These are phyloP conservation scores for Dusona sp. DNA, from an alignment of 2,888 invertebrate species.

Conservation along the genomic window DNA sequence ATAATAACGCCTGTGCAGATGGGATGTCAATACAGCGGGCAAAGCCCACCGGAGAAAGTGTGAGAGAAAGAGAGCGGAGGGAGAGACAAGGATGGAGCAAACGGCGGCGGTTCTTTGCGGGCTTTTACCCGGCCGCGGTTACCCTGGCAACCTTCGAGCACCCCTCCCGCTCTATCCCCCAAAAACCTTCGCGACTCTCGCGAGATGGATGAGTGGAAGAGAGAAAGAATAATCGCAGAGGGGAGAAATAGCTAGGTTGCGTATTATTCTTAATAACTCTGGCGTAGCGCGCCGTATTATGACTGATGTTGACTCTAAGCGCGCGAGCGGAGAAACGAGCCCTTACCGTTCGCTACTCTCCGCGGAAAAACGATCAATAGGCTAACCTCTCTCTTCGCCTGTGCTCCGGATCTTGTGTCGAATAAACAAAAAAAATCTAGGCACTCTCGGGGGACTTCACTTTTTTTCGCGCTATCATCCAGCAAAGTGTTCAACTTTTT, in stretches of 20 bases:
- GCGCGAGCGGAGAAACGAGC: slow-evolving; percentile 72
- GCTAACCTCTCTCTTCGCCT: slow-evolving; percentile 68
- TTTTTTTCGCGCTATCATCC: neutral
- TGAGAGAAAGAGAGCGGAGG: slow-evolving; percentile 16
- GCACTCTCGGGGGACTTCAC: neutral
- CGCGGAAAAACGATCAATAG: slow-evolving; percentile 76
- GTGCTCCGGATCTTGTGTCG: neutral
- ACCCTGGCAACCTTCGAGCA: slow-evolving; percentile 81
- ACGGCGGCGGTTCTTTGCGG: slow-evolving; percentile 82
- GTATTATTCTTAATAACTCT: slow-evolving; percentile 85
- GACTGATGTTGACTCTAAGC: slow-evolving; percentile 84
- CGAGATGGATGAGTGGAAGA: slow-evolving; percentile 66
- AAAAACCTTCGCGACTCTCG: slow-evolving; percentile 54
- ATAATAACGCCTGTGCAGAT: slow-evolving; percentile 79
- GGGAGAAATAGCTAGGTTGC: slow-evolving; percentile 81
- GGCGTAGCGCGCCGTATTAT: slow-evolving; percentile 83
- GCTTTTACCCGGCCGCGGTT: slow-evolving; percentile 84
- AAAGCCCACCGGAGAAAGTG: slow-evolving; percentile 40
- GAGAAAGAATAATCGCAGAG: slow-evolving; percentile 64
- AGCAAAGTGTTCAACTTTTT: neutral
- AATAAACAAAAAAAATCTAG: slow-evolving; percentile 33
- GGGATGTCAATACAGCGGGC: slow-evolving; percentile 79
- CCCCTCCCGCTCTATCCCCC: slow-evolving; percentile 71
- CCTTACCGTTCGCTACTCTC: slow-evolving; percentile 27
- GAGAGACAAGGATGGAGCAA: slow-evolving; percentile 59